Evolutionary conservation across 2,113 vertebrate genomes (phyloP), one percentile per base, ranked within the genome.

Genomic region (Polyodon spathula): DNA sequence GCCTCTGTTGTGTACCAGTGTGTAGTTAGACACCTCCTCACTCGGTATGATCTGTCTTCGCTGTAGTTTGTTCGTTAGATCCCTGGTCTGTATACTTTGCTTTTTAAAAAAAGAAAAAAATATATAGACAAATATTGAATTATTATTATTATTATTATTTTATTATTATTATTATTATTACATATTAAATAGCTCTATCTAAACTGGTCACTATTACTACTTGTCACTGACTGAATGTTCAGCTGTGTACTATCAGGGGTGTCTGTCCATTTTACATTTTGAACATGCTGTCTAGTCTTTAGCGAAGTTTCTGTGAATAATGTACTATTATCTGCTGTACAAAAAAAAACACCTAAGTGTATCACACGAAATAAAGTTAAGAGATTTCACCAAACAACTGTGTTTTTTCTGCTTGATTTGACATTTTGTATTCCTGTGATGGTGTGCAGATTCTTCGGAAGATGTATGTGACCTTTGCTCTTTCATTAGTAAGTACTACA

Each of bases 251-350:
- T 86, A 68, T 87, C 82, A 81, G 76, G 85, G 81, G 89, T 91
- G 86, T 90, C 76, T 84, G 80, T 83, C 84, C 73, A 77, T 82
- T 84, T 81, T 81, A n/a, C n/a, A n/a, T n/a, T n/a, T n/a, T n/a
- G n/a, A 85, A 88, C 86, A 84, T 76, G 83, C 85, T 87, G 89
- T 90, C 88, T 87, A 84, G 90, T 92, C 88, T 92, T 93, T 90
- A 90, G 90, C 85, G 68, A 77, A 79, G 80, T 89, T 87, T 81
- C 86, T 90, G 90, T 92, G 87, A 89, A 86, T 90, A 88, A 85
- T 81, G 80, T 86, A 84, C 75, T 87, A 82, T 85, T 87, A 87
- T 84, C 87, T 89, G 89, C 84, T 89, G 90, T 92, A 87, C 81
- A 86, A 85, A 84, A 80, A 76, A 72, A 70, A 84, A 74, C 76